Evolutionary conservation across 2,888 invertebrate species (phyloP).

Genomic region (Ectropis crepuscularia): DNA sequence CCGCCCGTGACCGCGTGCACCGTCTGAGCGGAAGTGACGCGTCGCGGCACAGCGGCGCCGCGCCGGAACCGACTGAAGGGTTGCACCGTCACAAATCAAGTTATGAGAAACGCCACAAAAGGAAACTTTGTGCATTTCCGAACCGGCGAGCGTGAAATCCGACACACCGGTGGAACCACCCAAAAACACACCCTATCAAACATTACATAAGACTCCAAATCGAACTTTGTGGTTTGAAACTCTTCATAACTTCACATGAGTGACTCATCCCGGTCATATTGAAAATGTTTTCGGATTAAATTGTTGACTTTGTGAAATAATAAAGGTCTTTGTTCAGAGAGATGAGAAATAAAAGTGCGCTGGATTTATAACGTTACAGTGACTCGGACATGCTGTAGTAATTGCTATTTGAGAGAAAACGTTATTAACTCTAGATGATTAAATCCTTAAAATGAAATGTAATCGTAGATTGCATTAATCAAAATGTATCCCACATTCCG

Average conservation of each 20-base stretch:
- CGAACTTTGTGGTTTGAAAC: slow-evolving; percentile 3
- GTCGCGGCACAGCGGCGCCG: slow-evolving; percentile 81
- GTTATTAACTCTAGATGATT: too few relatives aligned
- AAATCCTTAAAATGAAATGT: too few relatives aligned
- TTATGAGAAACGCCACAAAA: slow-evolving; percentile 84
- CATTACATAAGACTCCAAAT: slow-evolving; percentile 47
- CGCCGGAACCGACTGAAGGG: slow-evolving; percentile 79
- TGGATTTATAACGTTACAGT: too few relatives aligned
- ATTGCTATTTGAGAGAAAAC: too few relatives aligned
- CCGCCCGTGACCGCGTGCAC: slow-evolving; percentile 31
- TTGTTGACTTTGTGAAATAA: slow-evolving; percentile 49
- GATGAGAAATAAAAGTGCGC: background rate
- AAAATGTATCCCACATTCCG: too few relatives aligned
- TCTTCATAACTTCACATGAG: slow-evolving; percentile 52
- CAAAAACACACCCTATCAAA: slow-evolving; percentile 56
- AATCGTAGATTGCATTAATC: too few relatives aligned
- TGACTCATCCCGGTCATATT: slow-evolving; percentile 60
- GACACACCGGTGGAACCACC: slow-evolving; percentile 49
- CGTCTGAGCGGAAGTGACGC: slow-evolving; percentile 68
- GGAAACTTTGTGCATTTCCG: slow-evolving; percentile 85
- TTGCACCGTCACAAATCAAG: slow-evolving; percentile 84
- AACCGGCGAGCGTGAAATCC: slow-evolving; percentile 79
- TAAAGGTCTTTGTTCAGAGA: slow-evolving; percentile 26
- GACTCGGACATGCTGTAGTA: too few relatives aligned
- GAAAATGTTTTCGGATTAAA: slow-evolving; percentile 59